Conservation (phyloP, 1,140 invertebrate genomes). For the Araneus ventricosus region DNA sequence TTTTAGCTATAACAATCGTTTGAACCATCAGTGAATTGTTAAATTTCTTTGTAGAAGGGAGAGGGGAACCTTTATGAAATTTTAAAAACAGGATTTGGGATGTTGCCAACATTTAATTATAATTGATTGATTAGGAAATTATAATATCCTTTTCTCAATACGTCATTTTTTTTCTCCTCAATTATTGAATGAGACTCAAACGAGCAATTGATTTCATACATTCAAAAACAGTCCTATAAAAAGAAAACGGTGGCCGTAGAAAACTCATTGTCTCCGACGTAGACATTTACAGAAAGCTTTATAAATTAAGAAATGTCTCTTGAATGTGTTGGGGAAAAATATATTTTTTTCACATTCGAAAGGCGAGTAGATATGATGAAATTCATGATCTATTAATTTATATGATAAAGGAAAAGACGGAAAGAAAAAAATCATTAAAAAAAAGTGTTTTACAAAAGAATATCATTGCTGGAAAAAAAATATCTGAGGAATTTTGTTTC, state of each 20-base stretch:
- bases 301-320: constrained; percentile 11
- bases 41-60: no score
- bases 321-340: neutral
- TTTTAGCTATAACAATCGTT: no score
- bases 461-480: constrained; percentile 24
- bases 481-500: constrained; percentile 21
- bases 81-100: neutral
- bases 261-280: neutral
- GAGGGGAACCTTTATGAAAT: no score
- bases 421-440: neutral
- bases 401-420: neutral
- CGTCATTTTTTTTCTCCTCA: neutral
- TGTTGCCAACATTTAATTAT: neutral
- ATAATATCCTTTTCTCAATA: neutral
- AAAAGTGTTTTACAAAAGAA: constrained; percentile 40
- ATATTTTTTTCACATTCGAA: constrained; percentile 38
- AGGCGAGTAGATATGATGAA: neutral
- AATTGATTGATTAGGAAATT: neutral
- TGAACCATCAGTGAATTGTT: no score
- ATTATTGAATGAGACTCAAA: neutral
- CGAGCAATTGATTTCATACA: neutral
- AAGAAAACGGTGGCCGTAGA: neutral
- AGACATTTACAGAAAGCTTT: neutral
- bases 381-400: constrained; percentile 64
- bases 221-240: neutral